Percentiles rank a stretch among this genome's conserved stretches.
These are phyloP conservation scores for Paragorgia papillata DNA, from an alignment of 92 coral and sea anemone genomes.

Conservation along the genomic window DNA sequence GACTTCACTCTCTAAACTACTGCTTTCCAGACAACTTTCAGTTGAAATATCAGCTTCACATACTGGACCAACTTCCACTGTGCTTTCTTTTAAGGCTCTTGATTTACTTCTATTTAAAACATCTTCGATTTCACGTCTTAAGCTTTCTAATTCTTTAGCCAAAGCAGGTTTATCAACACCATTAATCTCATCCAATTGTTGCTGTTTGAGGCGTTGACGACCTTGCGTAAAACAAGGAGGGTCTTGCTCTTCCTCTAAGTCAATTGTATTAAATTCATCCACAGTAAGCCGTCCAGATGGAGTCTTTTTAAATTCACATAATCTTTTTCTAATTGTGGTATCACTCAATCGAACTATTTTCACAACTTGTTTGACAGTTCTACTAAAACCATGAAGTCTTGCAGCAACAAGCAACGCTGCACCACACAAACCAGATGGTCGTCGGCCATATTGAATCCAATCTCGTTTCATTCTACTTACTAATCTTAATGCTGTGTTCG, in stretches of 20 bases:
- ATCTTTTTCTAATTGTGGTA: constrained; percentile 89
- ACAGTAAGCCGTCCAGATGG: constrained; percentile 96
- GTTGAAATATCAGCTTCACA: constrained; percentile 14
- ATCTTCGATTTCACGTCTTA: constrained; percentile 71
- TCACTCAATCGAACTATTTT: constrained; percentile 92
- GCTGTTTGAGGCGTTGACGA: constrained; percentile 83
- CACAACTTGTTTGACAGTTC: constrained; percentile 89
- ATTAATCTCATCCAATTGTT: constrained; percentile 53
- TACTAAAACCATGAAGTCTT: constrained; percentile 82
- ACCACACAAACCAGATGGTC: constrained; percentile 99
- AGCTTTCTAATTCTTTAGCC: constrained; percentile 72
- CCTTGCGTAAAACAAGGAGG: constrained; percentile 95
- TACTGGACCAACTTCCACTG: neutral
- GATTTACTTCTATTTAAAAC: constrained; percentile 63
- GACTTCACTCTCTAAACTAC: neutral
- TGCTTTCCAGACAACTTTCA: constrained; percentile 25
- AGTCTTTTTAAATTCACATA: constrained; percentile 89
- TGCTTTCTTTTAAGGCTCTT: neutral
- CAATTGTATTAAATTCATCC: constrained; percentile 93
- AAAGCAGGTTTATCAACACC: constrained; percentile 81
- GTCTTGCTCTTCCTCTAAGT: constrained; percentile 96
- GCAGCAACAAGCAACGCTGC: constrained; percentile 97
- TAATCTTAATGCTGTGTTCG: constrained; percentile 90
- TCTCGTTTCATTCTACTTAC: constrained; percentile 96
- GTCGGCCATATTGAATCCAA: constrained; percentile 98